Conservation (phyloP, 2,797 vertebrate genomes). For the Atherinosoma microstoma region DNA sequence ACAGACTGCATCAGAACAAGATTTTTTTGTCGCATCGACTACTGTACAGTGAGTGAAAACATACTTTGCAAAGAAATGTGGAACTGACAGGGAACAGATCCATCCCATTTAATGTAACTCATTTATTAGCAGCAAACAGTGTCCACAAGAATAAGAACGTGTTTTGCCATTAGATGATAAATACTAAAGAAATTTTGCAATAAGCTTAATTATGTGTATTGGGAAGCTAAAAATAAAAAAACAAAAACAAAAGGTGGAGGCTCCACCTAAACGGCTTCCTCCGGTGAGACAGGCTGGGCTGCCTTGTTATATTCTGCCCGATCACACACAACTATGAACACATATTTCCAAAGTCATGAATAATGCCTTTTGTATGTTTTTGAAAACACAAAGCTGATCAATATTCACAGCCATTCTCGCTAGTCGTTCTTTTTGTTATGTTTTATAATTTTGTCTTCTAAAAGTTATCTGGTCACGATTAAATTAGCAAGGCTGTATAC, state of each 20-base stretch:
- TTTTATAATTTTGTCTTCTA: neutral
- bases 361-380: neutral
- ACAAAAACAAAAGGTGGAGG: neutral
- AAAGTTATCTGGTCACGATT: neutral
- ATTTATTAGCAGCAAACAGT: neutral
- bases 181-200: neutral
- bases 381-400: neutral
- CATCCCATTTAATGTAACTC: neutral
- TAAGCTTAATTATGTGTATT: neutral
- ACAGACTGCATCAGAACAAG: neutral
- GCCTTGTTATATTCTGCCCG: neutral
- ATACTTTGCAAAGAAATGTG: neutral
- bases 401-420: neutral
- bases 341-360: neutral
- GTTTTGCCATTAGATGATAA: neutral
- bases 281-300: neutral
- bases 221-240: conserved; percentile 10
- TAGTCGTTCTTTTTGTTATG: neutral
- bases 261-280: conserved; percentile 41
- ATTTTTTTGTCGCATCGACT: too few species aligned
- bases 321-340: neutral
- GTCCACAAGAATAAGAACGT: neutral
- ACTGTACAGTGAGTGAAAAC: neutral
- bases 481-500: neutral
- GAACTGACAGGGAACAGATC: neutral